Conservation (phyloP, 92 coral and sea anemone genomes). For the Paragorgia papillata region DNA sequence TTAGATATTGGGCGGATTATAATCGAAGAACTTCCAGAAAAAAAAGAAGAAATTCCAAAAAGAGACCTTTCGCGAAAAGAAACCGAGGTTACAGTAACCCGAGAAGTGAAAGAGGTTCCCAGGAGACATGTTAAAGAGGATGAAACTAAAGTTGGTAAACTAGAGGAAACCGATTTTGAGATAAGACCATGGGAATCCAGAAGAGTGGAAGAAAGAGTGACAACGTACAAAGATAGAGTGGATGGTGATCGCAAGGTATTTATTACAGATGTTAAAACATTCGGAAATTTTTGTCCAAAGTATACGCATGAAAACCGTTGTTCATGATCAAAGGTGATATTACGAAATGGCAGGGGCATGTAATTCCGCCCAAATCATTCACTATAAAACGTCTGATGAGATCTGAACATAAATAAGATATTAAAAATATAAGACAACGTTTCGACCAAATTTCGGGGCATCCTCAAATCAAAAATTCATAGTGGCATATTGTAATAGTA, state of each 20-base stretch:
- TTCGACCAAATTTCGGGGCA: no score
- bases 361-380: no score
- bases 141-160: neutral
- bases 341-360: no score
- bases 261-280: no score
- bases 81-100: neutral
- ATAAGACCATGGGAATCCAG: slow-evolving; percentile 1
- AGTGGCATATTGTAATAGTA: no score
- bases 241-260: slow-evolving; percentile 18
- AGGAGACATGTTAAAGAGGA: neutral
- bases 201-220: neutral
- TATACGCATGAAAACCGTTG: no score
- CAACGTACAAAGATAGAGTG: neutral
- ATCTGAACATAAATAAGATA: no score
- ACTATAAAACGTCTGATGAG: no score
- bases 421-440: no score
- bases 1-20: slow-evolving; percentile 24
- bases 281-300: no score
- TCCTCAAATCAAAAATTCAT: no score
- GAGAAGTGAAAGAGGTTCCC: neutral
- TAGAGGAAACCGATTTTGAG: slow-evolving; percentile 8
- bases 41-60: slow-evolving; percentile 3
- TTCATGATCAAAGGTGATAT: no score
- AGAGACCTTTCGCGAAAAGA: slow-evolving; percentile 9
- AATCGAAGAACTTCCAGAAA: slow-evolving; percentile 16